Base-by-base conservation (phyloP, 2,888 invertebrate species). In the Invenusta paracnida region DNA sequence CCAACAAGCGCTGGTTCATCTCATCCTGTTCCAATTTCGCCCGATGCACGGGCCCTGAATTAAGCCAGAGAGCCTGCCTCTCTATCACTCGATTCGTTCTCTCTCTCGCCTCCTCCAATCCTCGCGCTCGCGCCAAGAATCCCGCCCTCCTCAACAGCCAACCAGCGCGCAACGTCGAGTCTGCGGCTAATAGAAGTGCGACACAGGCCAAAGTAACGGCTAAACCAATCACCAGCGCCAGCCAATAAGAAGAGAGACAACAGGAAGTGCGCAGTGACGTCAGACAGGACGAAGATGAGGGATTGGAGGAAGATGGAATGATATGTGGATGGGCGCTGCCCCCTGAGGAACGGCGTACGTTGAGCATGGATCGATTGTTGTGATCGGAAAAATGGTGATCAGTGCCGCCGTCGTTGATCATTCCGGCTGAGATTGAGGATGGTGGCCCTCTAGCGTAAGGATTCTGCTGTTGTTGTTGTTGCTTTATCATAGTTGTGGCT, bases 201-300 rank as follows among this genome's bases (percentile, higher is more conserved):
- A 73, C 73, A 73, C 73, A 73, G 17, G 73, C 73, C 23, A 73
- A 23, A 2, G 73, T 25, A 13, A 73, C 73, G 17, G 73, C 73
- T 5, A 73, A 23, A 73, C 73, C 73, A 73, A 73, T 73, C 73
- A 73, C 73, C 17, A 73, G 17, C 23, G 73, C 73, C 25, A 73
- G 27, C 73, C 73, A 73, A 73, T 73, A 73, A 23, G 73, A 73
- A 25, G 73, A 73, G 17, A 73, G 73, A 73, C 73, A 73, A 23
- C 73, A 73, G 25, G 73, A 73, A 2, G 73, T 23, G 5, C 73
- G 73, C 25, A 73, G 2, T 13, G 11, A 13, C 5, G 73, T 5
- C 27, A 73, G 25, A 73, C 73, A 73, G 17, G 73, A 73, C 23
- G 73, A 73, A 5, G 73, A 73, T 23, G 73, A 23, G 5, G 17